These are phyloP conservation scores for Hypomecis atomaria DNA, from an alignment of 2,888 invertebrate species.

Conservation along the genomic window DNA sequence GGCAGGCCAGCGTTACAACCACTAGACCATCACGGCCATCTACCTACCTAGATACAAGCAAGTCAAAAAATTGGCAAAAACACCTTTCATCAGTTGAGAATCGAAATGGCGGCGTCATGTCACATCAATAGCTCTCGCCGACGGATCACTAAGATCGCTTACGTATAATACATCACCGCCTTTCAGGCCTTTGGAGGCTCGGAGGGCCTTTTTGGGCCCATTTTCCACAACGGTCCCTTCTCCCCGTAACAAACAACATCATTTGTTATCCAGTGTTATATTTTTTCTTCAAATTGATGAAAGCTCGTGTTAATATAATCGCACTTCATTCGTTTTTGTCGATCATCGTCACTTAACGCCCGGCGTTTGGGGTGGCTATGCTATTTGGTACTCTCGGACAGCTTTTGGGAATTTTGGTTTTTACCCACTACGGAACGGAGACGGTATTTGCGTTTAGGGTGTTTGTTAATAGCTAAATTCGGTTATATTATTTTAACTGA, in stretches of 20 bases:
- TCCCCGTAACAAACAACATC: slow-evolving; percentile 77
- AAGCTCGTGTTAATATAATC: slow-evolving; percentile 82
- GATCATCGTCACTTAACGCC: slow-evolving; percentile 83
- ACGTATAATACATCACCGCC: slow-evolving; percentile 63
- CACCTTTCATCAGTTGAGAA: slow-evolving; percentile 41
- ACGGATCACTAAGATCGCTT: slow-evolving; percentile 47
- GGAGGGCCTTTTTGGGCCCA: slow-evolving; percentile 53
- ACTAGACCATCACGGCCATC: too few species aligned
- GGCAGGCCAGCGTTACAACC: too few species aligned
- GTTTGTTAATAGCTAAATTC: not conserved
- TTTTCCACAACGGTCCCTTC: slow-evolving; percentile 61
- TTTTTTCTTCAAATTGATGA: slow-evolving; percentile 76
- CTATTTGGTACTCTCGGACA: slow-evolving; percentile 3
- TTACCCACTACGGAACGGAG: too few species aligned
- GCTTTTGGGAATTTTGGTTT: not conserved
- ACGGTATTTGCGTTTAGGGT: too few species aligned
- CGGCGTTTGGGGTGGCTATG: slow-evolving; percentile 53
- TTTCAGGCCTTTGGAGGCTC: slow-evolving; percentile 39
- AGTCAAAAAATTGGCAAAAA: slow-evolving; percentile 35
- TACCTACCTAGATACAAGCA: slow-evolving; percentile 14
- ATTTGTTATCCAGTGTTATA: slow-evolving; percentile 80
- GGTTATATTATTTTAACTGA: too few species aligned
- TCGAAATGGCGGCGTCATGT: slow-evolving; percentile 64
- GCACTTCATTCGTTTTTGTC: slow-evolving; percentile 83
- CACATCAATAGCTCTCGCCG: slow-evolving; percentile 65